A percentile compares a stretch with the other conserved stretches of the same genome.
Conservation (phyloP, 1,140 invertebrate genomes). For the Anthonomus grandis region DNA sequence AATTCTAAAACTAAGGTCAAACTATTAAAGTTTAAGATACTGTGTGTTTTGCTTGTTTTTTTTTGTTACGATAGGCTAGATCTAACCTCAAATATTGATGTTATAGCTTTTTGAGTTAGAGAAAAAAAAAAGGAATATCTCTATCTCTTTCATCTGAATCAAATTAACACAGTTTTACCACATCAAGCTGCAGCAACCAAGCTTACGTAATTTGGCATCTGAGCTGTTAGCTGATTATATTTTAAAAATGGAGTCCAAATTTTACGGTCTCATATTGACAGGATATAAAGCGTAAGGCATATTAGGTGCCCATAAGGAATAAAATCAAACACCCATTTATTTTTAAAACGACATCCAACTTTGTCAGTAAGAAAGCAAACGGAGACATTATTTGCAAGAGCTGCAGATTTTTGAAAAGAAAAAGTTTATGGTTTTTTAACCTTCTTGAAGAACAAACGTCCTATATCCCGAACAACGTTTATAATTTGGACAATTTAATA, state of each 20-base stretch:
- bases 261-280: constrained; percentile 7
- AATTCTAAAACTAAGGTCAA: background rate
- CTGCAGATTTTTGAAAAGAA: constrained; percentile 7
- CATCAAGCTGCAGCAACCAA: background rate
- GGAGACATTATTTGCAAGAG: constrained; percentile 11
- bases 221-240: constrained; percentile 18
- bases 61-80: too few relatives aligned
- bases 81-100: too few relatives aligned
- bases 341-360: background rate
- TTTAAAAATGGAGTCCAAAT: constrained; percentile 13
- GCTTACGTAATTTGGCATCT: background rate
- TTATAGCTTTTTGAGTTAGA: too few relatives aligned
- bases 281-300: constrained; percentile 8
- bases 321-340: background rate
- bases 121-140: background rate
- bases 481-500: constrained; percentile 45
- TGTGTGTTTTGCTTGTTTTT: too few relatives aligned
- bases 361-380: constrained; percentile 7
- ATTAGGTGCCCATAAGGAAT: constrained; percentile 7
- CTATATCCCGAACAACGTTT: constrained; percentile 40
- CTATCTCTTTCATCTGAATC: background rate
- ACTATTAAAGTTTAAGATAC: too few relatives aligned
- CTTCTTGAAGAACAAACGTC: constrained; percentile 18
- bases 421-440: constrained; percentile 18
- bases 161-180: background rate